Evolutionary conservation across 1,140 invertebrate species (phyloP), one percentile per base, ranked within the genome.

Genomic region (Drosophila jambulina): DNA sequence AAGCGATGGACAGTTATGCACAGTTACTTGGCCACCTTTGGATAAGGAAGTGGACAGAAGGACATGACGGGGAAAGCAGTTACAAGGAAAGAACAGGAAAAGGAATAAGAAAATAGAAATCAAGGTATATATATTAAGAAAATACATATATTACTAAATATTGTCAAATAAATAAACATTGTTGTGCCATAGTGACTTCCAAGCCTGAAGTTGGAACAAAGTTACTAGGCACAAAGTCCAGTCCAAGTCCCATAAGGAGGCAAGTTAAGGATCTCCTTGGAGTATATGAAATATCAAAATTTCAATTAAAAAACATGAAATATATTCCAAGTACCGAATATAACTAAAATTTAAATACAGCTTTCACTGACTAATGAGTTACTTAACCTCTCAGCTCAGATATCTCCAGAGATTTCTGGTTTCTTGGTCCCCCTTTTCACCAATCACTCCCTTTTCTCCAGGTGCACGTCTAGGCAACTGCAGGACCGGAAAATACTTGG

Each of bases 1-100:
- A 78, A 57, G 64, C 75, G 65, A 78, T 78, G 59, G 76, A 78
- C 76, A 78, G 76, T 61, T 69, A 78, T 77, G 56, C 75, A 61
- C 74, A 76, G 53, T 46, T 72, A 46, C 67, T 54, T 36, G 48
- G 62, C 46, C 38, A 68, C 61, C 67, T 56, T n/a, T 23, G 36
- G 60, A 23, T 32, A 29, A 21, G 46, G 29, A 25, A 45, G 29
- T 5, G 27, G n/a, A 4, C 25, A 32, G 27, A 69, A 53, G 21
- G 2, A 21, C 23, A 38, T 19, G 32, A 62, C 67, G 6, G 1
- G 2, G 27, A 23, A 42, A 13, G 15, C 17, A 3, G 25, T 49
- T 49, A 27, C 17, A 27, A 7, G 7, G 7, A 46, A 15, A 25
- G 3, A n/a, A 27, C 2, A 48, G 4, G 6, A 5, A 29, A n/a